phyloP scores from a whole-genome alignment of 2,888 invertebrate genomes.

The Dascillus cervinus region DNA sequence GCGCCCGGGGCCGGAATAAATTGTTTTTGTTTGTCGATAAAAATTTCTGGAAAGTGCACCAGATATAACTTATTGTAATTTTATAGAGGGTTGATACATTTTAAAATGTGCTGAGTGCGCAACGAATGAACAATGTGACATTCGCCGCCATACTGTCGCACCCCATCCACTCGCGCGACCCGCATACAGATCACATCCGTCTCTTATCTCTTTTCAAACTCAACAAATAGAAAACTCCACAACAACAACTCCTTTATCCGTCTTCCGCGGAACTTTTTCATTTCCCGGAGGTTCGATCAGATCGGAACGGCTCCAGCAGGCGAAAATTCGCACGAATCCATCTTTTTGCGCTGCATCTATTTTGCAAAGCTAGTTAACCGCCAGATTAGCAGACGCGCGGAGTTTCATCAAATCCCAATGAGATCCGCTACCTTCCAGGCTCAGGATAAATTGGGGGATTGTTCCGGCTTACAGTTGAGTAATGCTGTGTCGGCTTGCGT shows the following conservation, averaged over 20 bases:
- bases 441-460: constrained; percentile 44
- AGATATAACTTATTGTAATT: constrained; percentile 42
- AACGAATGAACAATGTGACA: constrained; percentile 45
- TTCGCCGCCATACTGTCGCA: constrained; percentile 44
- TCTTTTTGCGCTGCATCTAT: constrained; percentile 36
- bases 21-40: constrained; percentile 8
- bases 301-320: constrained; percentile 19
- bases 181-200: constrained; percentile 37
- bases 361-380: constrained; percentile 44
- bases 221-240: constrained; percentile 41
- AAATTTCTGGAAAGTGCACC: constrained; percentile 12
- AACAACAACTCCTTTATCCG: constrained; percentile 36
- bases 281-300: constrained; percentile 35
- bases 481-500: constrained; percentile 42
- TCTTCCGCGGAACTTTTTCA: constrained; percentile 35
- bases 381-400: constrained; percentile 41
- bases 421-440: constrained; percentile 41
- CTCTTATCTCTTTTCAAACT: constrained; percentile 38
- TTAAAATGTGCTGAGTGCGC: constrained; percentile 45
- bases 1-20: background rate
- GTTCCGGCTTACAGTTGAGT: constrained; percentile 43
- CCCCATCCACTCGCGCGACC: constrained; percentile 39
- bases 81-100: constrained; percentile 45
- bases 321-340: constrained; percentile 10
- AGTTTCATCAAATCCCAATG: constrained; percentile 46